phyloP scores from a whole-genome alignment of 2,797 vertebrate genomes.

The Chelonia mydas region DNA sequence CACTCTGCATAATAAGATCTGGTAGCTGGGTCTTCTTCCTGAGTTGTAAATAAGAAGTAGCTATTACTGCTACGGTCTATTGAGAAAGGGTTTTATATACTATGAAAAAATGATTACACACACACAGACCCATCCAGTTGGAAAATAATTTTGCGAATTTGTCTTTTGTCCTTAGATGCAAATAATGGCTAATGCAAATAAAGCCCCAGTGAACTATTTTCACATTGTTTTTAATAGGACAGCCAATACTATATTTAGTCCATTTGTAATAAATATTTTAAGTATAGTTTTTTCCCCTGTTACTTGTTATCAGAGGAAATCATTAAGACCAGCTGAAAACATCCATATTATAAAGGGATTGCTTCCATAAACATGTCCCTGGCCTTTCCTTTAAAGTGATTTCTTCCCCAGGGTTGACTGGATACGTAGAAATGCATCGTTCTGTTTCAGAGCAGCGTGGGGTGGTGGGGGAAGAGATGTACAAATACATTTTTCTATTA shows the following conservation, averaged over 20 bases:
- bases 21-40: conserved; percentile 37
- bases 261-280: conserved; percentile 7
- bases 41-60: conserved; percentile 47
- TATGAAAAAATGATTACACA: conserved; percentile 60
- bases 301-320: conserved; percentile 14
- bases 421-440: background rate
- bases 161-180: conserved; percentile 66
- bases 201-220: conserved; percentile 61
- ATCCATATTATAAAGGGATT: background rate
- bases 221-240: conserved; percentile 53
- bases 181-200: conserved; percentile 73
- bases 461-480: conserved; percentile 9
- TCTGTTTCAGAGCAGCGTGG: conserved; percentile 11
- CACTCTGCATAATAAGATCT: conserved; percentile 38
- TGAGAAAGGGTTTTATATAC: conserved; percentile 45
- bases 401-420: conserved; percentile 8
- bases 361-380: conserved; percentile 1
- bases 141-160: conserved; percentile 61
- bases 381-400: conserved; percentile 10
- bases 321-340: conserved; percentile 17
- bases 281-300: background rate
- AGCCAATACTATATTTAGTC: conserved; percentile 6
- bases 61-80: conserved; percentile 33
- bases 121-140: conserved; percentile 59
- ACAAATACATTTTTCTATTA: conserved; percentile 55